Evolutionary conservation across 1,140 invertebrate genomes (phyloP).

Genomic region (Microplitis mediator): DNA sequence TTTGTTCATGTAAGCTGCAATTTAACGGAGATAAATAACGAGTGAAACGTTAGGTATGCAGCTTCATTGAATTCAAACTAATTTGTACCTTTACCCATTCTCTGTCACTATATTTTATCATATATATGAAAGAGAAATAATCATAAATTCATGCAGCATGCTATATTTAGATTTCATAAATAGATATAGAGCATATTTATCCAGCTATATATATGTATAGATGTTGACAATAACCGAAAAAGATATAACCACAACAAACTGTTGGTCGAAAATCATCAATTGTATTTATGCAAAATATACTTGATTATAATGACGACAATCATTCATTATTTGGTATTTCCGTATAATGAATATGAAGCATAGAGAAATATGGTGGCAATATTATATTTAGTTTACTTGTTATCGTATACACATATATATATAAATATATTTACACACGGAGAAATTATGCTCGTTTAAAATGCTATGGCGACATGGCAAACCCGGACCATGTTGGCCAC

Average conservation of each 20-base stretch:
- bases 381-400: background rate
- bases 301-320: conserved; percentile 4
- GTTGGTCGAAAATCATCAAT: conserved; percentile 5
- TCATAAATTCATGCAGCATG: background rate
- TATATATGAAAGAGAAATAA: background rate
- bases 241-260: background rate
- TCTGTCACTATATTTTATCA: too few relatives aligned
- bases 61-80: conserved; percentile 12
- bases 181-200: background rate
- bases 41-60: background rate
- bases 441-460: too few relatives aligned
- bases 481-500: too few relatives aligned
- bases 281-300: conserved; percentile 5
- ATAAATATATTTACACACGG: too few relatives aligned
- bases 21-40: conserved; percentile 2
- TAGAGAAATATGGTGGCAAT: background rate
- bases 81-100: background rate
- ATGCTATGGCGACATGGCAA: too few relatives aligned
- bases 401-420: too few relatives aligned
- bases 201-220: background rate
- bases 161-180: background rate
- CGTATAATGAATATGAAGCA: background rate
- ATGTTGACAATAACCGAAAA: background rate
- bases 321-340: background rate
- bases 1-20: background rate